Base-by-base conservation (phyloP, 2,113 vertebrate species). In the Pica pica region DNA sequence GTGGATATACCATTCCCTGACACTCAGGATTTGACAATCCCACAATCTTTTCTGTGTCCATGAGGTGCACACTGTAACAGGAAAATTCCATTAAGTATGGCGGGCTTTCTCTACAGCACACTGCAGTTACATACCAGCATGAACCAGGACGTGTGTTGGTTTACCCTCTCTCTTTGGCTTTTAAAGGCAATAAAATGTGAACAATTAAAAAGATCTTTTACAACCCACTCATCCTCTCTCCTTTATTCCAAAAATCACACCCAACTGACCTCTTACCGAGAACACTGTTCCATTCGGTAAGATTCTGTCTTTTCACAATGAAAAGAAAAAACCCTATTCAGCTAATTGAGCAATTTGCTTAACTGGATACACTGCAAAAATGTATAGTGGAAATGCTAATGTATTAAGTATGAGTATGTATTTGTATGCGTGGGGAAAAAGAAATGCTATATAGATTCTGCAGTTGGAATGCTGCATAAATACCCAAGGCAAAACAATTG, bases 1-100 rank as follows among this genome's bases (percentile, higher is more conserved):
- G 81, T 95, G 93, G 95, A 97, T 97, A 97, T 97, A 96, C 78
- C 94, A 93, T 97, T 97, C 84, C 93, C 97, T 97, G 97, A 97
- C 97, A 97, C 90, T 97, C 39, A 0, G 56, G 97, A 95, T 97
- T 97, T 98, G 97, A 98, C 93, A 96, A 78, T 97, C 85, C 80
- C 94, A 95, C 78, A 95, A 64, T 94, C 92, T 98, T 94, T 97
- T 96, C 82, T 96, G 68, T 83, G 96, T 97, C 97, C 97, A 59
- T 91, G 88, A 97, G 89, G 82, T 94, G 94, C 65, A 83, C 0
- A 13, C 52, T 75, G 10, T 67, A 97, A 91, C 23, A 47, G 69
- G 84, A 97, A 96, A 96, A 97, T 96, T 97, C 90, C 84, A 91
- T 57, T 94, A 89, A 90, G 74, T 80, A 42, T 49, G 64, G 71